Evolutionary conservation across 2,888 invertebrate species (phyloP), one percentile per base, ranked within the genome.

Genomic region (Phragmatobia fuliginosa): DNA sequence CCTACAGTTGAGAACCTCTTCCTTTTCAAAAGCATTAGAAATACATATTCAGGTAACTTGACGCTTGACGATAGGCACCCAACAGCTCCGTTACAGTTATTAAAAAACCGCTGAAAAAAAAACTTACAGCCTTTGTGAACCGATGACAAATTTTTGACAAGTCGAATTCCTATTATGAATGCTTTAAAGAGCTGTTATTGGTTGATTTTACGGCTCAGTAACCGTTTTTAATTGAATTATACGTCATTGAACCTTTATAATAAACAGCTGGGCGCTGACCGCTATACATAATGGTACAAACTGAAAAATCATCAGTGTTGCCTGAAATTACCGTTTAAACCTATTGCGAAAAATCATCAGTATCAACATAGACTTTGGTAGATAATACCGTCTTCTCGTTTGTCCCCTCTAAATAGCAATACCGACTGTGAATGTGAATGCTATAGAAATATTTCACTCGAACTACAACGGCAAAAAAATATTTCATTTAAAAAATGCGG

Each of bases 201-300:
- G 16, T 32, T 18, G 8, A 59, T 59, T 59, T 59, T 32, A 25
- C 25, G 25, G 58, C 18, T 59, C 58, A 31, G 31, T 59, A 16
- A 59, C 28, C 58, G 58, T 59, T 18, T 59, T 59, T 31, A 59
- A 59, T 59, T 31, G 31, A 58, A 58, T 58, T 58, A 18, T 59
- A 31, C 18, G 58, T 59, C 58, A 32, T 59, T 59, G 58, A 52
- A 52, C 58, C 28, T 7, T 8, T 18, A 59, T 31, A 18, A 31
- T 58, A 31, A 18, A 58, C 31, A 59, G 31, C 5, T 31, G 18
- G 28, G 14, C 58, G 21, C 18, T 52, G 25, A 52, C 52, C n/a
- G 10, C 25, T 14, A n/a, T 11, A 52, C 11, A 52, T 52, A 11
- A 49, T 49, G 45, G 2, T 49, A 49, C 21, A 21, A 49, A n/a